These are phyloP conservation scores for Aplodontia rufa DNA, from an alignment of 2,113 vertebrate genomes.

Conservation along the genomic window DNA sequence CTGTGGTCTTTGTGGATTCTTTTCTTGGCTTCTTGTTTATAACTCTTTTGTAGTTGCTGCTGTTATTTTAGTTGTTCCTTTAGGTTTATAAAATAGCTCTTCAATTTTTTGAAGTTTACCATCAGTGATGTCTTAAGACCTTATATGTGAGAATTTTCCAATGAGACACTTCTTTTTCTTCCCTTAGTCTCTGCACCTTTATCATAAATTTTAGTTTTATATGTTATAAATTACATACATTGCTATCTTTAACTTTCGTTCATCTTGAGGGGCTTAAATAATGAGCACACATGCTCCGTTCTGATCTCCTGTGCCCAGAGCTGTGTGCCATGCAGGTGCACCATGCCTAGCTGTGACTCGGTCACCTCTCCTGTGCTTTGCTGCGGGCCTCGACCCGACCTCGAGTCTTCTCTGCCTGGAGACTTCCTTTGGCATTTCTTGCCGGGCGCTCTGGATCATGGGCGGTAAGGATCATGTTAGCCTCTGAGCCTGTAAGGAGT, in stretches of 20 bases:
- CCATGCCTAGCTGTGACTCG: too few relatives aligned
- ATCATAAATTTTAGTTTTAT: neutral
- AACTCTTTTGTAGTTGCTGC: neutral
- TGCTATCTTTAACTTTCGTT: neutral
- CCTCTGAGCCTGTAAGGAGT: neutral
- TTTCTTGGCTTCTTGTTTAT: neutral
- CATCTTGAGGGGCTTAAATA: neutral
- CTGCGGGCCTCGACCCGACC: too few relatives aligned
- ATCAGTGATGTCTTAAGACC: too few relatives aligned
- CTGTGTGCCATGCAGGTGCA: too few relatives aligned
- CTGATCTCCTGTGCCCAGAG: rapidly evolving
- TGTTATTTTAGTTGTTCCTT: neutral
- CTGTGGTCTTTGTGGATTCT: neutral
- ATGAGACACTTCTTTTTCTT: rapidly evolving
- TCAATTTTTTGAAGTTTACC: neutral
- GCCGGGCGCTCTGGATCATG: too few relatives aligned
- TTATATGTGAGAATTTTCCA: neutral
- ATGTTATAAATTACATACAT: neutral
- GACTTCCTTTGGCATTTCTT: neutral
- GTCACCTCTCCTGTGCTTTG: too few relatives aligned
- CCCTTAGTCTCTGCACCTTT: too few relatives aligned
- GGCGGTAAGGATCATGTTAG: too few relatives aligned
- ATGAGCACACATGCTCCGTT: rapidly evolving
- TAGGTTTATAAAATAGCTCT: neutral
- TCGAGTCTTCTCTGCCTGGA: neutral